phyloP scores from a whole-genome alignment of 2,888 invertebrate species.

The Linnaemya tessellans region DNA sequence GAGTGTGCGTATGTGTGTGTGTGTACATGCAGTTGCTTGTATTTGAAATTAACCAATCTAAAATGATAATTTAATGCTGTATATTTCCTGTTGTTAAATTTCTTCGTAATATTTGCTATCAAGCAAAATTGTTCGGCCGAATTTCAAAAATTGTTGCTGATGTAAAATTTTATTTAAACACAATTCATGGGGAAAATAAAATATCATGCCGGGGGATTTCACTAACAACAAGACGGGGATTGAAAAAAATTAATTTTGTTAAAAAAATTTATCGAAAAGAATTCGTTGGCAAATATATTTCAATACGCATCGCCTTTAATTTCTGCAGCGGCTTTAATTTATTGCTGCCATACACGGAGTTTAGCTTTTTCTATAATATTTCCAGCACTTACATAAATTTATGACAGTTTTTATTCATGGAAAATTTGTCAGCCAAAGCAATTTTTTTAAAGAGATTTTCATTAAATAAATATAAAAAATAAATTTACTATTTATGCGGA shows the following conservation, averaged over 20 bases:
- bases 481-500: too few relatives aligned
- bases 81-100: slow-evolving; percentile 36
- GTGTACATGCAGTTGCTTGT: background rate
- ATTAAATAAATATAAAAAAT: background rate
- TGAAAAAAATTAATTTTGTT: too few relatives aligned
- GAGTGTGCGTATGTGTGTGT: background rate
- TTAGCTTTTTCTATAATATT: background rate
- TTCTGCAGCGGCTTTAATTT: background rate
- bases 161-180: background rate
- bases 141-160: background rate
- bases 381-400: background rate
- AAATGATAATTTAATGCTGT: slow-evolving; percentile 66
- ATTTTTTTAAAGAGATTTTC: too few relatives aligned
- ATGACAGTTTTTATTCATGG: too few relatives aligned
- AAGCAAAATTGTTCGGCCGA: background rate
- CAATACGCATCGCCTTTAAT: background rate
- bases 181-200: background rate
- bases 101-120: background rate
- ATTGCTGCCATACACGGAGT: background rate
- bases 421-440: too few relatives aligned
- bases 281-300: too few relatives aligned
- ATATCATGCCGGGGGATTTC: background rate
- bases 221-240: background rate
- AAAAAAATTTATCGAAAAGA: too few relatives aligned
- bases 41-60: slow-evolving; percentile 48